phyloP scores from a whole-genome alignment of 2,888 invertebrate species.

The Coremacera marginata region DNA sequence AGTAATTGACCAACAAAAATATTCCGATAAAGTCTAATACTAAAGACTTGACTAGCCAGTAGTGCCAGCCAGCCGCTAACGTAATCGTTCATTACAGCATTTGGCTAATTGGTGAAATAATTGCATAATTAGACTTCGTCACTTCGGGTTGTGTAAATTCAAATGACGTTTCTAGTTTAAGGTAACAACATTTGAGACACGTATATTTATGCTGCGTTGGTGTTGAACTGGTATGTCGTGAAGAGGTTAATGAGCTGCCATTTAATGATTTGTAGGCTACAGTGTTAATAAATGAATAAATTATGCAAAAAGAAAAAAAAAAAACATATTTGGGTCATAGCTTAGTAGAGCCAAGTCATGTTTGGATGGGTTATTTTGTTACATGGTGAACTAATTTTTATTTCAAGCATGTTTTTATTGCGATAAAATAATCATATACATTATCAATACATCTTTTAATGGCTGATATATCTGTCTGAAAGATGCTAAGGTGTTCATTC shows the following conservation, averaged over 20 bases:
- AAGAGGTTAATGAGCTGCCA: background rate
- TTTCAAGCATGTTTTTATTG: no score
- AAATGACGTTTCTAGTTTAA: slow-evolving; percentile 38
- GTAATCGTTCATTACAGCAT: slow-evolving; percentile 60
- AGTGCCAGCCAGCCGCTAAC: slow-evolving; percentile 40
- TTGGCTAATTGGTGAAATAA: slow-evolving; percentile 63
- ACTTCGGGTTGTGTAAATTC: slow-evolving; percentile 8
- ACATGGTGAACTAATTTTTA: no score
- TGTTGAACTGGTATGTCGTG: background rate
- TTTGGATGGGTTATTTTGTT: no score
- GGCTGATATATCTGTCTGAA: no score
- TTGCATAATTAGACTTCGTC: slow-evolving; percentile 63
- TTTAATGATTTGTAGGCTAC: background rate
- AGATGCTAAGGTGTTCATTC: no score
- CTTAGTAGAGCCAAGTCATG: background rate
- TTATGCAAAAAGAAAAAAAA: no score
- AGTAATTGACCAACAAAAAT: slow-evolving; percentile 8
- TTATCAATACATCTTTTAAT: no score
- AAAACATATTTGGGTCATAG: background rate
- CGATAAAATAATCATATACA: no score
- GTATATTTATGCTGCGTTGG: background rate
- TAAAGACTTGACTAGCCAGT: background rate
- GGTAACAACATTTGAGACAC: slow-evolving; percentile 29
- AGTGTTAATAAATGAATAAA: background rate
- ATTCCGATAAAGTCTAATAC: background rate